Conservation (phyloP, 2,888 invertebrate species). For the Gisinianus flammeolus region DNA sequence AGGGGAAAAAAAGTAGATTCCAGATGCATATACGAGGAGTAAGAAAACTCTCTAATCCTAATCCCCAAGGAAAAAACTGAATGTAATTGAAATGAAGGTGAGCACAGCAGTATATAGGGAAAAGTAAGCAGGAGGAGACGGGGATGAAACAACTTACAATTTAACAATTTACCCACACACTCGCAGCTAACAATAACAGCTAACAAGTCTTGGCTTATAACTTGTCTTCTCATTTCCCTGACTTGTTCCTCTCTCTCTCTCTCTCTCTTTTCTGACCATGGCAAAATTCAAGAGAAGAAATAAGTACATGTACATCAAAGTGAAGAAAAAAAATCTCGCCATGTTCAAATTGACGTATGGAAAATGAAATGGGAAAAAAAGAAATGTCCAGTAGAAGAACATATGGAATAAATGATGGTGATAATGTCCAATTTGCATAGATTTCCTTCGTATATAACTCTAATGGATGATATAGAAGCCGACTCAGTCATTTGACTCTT, state of each 20-base stretch:
- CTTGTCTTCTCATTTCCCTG: no score
- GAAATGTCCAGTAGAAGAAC: neutral
- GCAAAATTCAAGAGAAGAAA: neutral
- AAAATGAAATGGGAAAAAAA: neutral
- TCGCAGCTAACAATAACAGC: no score
- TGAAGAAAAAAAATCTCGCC: slow-evolving; percentile 5
- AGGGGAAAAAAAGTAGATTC: no score
- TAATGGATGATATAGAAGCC: no score
- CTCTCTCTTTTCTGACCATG: neutral
- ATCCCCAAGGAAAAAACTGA: neutral
- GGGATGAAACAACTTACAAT: neutral
- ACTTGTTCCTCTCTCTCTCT: neutral
- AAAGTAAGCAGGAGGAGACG: neutral
- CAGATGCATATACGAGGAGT: no score
- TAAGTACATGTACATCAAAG: no score
- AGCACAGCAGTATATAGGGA: neutral
- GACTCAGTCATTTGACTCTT: neutral
- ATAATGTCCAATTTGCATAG: neutral
- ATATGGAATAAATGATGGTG: neutral
- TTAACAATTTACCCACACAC: no score
- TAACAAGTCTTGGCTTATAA: no score
- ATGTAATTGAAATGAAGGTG: neutral
- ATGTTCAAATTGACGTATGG: neutral
- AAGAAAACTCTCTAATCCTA: neutral
- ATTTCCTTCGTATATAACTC: neutral